Evolutionary conservation across 2,888 invertebrate genomes (phyloP), one percentile per base, ranked within the genome.

Genomic region (Dicycla oo): DNA sequence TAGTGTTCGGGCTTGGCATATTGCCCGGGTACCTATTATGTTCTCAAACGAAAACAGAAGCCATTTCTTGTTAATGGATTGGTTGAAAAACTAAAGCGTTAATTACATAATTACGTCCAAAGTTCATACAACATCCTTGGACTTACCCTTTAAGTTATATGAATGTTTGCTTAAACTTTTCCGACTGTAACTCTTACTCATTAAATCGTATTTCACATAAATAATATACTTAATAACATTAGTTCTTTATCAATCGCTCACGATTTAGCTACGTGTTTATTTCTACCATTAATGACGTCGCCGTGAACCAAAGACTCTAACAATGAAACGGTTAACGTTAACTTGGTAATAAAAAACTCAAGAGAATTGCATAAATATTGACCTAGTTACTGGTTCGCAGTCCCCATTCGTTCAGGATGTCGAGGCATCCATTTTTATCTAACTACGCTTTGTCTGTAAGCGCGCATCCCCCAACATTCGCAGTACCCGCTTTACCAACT

Each of bases 1-100:
- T 89, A 89, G 88, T 88, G 88, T 89, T 89, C 83, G 71, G 80
- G 81, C 70, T 87, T 94, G 94, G 94, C 93, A 89, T 47, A 68
- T 30, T 87, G 93, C 93, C 94, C 92, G 85, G 74, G 81, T 87
- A 88, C 78, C 86, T 87, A 88, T 88, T 87, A 88, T 88, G 86
- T 88, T 91, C 88, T 86, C 83, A 83, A 89, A 91, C 78, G 84
- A 87, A 89, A 88, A 85, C 86, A 88, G 81, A 87, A 86, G 84
- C 88, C 67, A 66, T 89, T 91, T 90, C 83, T 83, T 79, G 82
- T 87, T 91, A 91, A 91, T 91, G 88, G 87, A 88, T 88, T 85
- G 71, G 75, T 76, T 74, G 80, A 84, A 86, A 88, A 88, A 81
- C 82, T 70, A 68, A 75, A 60, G 40, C 43, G 47, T 57, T 78